Evolutionary conservation across 2,797 vertebrate genomes (phyloP), one percentile per base, ranked within the genome.

Genomic region (Hippopotamyrus pictus): DNA sequence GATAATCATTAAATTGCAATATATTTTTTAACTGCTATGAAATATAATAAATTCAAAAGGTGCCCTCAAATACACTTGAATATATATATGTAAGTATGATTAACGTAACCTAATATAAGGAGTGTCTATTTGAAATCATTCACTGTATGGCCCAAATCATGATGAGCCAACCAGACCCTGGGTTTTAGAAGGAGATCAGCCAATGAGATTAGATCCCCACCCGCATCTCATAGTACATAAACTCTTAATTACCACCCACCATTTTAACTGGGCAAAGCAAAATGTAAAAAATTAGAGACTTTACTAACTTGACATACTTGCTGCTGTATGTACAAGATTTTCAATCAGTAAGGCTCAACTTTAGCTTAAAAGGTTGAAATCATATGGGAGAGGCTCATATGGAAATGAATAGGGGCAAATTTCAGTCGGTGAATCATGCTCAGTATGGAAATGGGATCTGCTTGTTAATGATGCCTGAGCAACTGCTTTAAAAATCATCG

Each of bases 381-480:
- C 33, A 6, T 37, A n/a, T 50, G 19, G 19, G 22, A 88, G 19
- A 79, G 29, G 19, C 22, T 65, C 44, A 51, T 22, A 76, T 76
- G 62, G 65, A 29, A 53, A 51, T 88, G 1, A 65, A 11, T 91
- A 93, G 92, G 92, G 92, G 92, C 92, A 92, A 79, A 83, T 53
- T 89, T 37, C 93, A 92, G 90, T 92, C 89, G 88, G 92, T 92
- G 90, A 91, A 92, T 92, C 86, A 95, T 94, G 93, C 91, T 94
- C 94, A 94, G 94, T 91, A 95, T 91, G 92, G 94, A 93, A 95
- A 95, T 90, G 85, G 91, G 93, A 96, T 95, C 94, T 91, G 90
- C 90, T 89, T 92, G 92, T 94, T 94, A 94, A 93, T 94, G 93
- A 95, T 92, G 94, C 94, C 94, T 94, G 92, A 94, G 94, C 93